Evolutionary conservation across 2,797 vertebrate genomes (phyloP).

Genomic region (Lagorchestes hirsutus): DNA sequence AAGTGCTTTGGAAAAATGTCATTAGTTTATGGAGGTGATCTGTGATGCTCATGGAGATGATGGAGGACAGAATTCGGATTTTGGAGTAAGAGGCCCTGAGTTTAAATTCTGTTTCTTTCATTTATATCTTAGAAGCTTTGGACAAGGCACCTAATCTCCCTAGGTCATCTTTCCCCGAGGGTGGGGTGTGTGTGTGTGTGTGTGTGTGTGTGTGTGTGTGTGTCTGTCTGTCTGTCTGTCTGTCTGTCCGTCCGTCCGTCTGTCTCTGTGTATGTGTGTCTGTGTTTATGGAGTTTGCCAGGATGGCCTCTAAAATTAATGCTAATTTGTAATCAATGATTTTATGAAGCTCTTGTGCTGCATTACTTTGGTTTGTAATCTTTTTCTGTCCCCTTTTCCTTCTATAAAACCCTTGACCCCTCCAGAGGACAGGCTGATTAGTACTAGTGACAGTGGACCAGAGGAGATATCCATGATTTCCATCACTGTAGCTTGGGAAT

Average conservation of each 20-base stretch:
- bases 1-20: not conserved
- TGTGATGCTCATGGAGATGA: not conserved
- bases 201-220: not conserved
- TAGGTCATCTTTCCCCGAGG: not conserved
- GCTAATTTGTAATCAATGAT: not conserved
- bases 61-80: not conserved
- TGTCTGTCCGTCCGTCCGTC: too few species aligned
- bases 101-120: not conserved
- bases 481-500: not conserved
- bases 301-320: not conserved
- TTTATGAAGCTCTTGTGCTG: not conserved
- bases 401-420: not conserved
- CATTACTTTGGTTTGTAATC: not conserved
- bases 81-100: not conserved
- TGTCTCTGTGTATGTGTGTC: too few species aligned
- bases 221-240: not conserved
- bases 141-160: too few species aligned
- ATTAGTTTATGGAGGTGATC: not conserved
- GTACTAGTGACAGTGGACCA: not conserved
- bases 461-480: not conserved
- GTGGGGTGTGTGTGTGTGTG: too few species aligned
- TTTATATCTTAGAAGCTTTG: not conserved
- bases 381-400: not conserved
- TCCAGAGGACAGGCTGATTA: not conserved
- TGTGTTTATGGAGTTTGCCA: not conserved